Percentiles rank a stretch among this genome's conserved stretches.
Evolutionary conservation across 2,113 vertebrate genomes (phyloP).

Genomic region (Megaceryle torquata): DNA sequence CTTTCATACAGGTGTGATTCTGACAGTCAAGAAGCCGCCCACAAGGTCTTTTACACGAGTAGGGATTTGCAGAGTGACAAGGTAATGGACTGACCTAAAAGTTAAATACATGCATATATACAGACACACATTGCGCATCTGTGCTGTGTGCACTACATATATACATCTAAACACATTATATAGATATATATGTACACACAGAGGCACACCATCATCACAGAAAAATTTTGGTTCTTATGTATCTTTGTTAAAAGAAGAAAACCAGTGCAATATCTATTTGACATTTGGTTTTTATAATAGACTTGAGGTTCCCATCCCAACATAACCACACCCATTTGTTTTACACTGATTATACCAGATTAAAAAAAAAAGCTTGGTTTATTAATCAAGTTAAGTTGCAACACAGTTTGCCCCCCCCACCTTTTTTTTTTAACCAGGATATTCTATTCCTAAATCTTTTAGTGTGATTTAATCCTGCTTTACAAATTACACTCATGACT

Average conservation of each 20-base stretch:
- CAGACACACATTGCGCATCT: not conserved
- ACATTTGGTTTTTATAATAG: not conserved
- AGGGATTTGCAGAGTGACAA: conserved; percentile 79
- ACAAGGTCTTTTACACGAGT: conserved; percentile 82
- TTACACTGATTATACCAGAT: not conserved
- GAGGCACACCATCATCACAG: not conserved
- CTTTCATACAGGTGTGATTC: conserved; percentile 82
- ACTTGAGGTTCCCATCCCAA: not conserved
- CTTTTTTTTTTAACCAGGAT: not conserved
- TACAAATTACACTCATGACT: not conserved
- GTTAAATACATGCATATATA: not conserved
- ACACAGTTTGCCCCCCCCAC: no score
- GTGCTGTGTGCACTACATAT: not conserved
- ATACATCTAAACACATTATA: not conserved
- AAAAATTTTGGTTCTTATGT: not conserved
- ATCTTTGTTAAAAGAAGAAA: not conserved
- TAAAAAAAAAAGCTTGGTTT: not conserved
- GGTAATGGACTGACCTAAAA: conserved; percentile 79
- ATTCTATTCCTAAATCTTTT: not conserved
- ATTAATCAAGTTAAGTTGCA: not conserved
- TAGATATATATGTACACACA: not conserved
- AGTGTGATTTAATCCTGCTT: not conserved
- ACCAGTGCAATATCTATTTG: not conserved
- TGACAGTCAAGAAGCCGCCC: conserved; percentile 79
- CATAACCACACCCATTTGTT: not conserved